Evolutionary conservation across 2,113 vertebrate genomes (phyloP), one percentile per base, ranked within the genome.

Genomic region (Calidris pugnax): DNA sequence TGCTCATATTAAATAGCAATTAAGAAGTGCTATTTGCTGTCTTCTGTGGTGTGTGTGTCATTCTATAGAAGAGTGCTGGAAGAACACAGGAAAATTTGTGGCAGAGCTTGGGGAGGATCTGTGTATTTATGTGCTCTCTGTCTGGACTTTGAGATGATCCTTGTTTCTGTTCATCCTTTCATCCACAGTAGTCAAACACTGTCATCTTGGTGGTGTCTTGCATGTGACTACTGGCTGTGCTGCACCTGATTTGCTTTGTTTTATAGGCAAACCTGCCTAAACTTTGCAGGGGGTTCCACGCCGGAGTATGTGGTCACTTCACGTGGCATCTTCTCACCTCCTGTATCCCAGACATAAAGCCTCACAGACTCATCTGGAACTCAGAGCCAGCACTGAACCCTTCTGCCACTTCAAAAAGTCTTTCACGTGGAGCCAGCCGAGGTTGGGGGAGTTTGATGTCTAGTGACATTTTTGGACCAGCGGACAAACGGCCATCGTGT

Each of bases 1-100:
- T 84, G 7, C 6, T 33, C 1, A 0, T 64, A 27, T 62, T 59
- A 85, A 89, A 41, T 15, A 56, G 14, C 48, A 55, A 16, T 66
- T 59, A 33, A 69, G 28, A 76, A 30, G 23, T 28, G 6, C 19
- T 27, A 0, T 56, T 56, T 78, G 33, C 23, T 71, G 6, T 51
- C 28, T 14, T 39, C 23, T 56, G 0, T 41, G 26, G 7, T 37
- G 8, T 9, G 2, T 64, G 32, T 1, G 0, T 83, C 27, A 19
- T 83, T 35, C 37, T n/a, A 0, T 51, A 39, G 33, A n/a, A 26
- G 12, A 13, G 9, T 39, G 14, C 48, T 66, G 32, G 37, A 81
- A 90, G 30, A 75, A 26, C 30, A 41, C 4, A 39, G 57, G 51
- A 43, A 37, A 76, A 45, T 66, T 30, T 45, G 27, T 66, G 41